A percentile compares a stretch with the other conserved stretches of the same genome.
Conservation (phyloP, 1,140 invertebrate species). For the Probaryconus sp. region DNA sequence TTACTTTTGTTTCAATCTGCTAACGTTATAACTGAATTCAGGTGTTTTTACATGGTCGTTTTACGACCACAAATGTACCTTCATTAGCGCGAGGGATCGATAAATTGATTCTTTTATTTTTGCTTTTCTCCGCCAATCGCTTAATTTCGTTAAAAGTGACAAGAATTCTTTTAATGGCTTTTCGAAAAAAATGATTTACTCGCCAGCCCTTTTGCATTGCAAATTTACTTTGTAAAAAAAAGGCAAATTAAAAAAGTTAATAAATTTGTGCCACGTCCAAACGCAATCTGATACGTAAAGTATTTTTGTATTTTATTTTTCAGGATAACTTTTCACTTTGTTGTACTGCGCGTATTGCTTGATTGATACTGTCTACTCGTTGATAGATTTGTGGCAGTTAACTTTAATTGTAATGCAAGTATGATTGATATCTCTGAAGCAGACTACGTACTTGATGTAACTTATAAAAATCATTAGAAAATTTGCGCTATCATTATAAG, state of each 20-base stretch:
- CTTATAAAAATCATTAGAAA: slow-evolving; percentile 54
- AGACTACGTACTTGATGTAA: slow-evolving; percentile 48
- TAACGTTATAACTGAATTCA: slow-evolving; percentile 44
- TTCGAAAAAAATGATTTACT: no score
- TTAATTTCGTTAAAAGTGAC: slow-evolving; percentile 29
- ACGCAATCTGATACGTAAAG: no score
- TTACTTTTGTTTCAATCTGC: slow-evolving; percentile 51
- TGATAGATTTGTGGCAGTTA: neutral
- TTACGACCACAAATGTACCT: slow-evolving; percentile 43
- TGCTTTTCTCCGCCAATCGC: slow-evolving; percentile 35
- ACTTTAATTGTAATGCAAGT: slow-evolving; percentile 24
- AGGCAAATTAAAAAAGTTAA: slow-evolving; percentile 4
- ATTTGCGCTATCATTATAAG: slow-evolving; percentile 40
- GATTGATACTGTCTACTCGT: no score
- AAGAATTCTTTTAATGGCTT: no score
- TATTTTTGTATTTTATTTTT: no score
- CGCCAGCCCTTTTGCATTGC: no score
- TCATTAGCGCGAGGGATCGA: slow-evolving; percentile 32
- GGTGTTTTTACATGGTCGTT: slow-evolving; percentile 33
- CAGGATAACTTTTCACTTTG: no score
- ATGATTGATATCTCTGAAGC: slow-evolving; percentile 25
- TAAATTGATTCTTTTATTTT: slow-evolving; percentile 39
- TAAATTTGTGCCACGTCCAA: slow-evolving; percentile 1
- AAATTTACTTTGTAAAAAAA: no score
- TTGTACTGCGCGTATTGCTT: no score